Base-by-base conservation (phyloP, 2,888 invertebrate species). In the Ormyrus nitidulus region DNA sequence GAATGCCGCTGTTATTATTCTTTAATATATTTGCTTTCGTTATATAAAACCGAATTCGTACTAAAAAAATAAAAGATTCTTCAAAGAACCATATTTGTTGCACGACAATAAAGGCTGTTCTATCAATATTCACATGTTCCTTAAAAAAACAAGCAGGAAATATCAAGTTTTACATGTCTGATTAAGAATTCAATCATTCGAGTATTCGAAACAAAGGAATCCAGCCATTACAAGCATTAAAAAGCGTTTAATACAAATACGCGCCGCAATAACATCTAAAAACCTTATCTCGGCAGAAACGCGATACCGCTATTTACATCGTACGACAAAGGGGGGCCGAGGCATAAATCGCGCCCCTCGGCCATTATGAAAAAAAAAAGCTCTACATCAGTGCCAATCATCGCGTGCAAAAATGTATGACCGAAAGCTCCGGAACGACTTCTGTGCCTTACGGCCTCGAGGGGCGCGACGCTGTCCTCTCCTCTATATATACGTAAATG, bases 341-440 rank as follows among this genome's bases (percentile, higher is more conserved):
- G 34, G 34, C 9, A 19, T 34, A 66, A 53, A 10, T 8, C n/a
- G 51, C 6, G 46, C 49, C 59, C 48, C 13, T 53, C 4, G 44
- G 5, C 8, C 66, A 13, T 10, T 58, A 13, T 34, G 34, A 34
- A 68, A 34, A 68, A 68, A 53, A 75, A 73, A 54, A 76, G 4
- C 9, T 49, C 44, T 19, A 48, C 64, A 64, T 74, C 11, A 13
- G 44, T 48, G 58, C 64, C 58, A 71, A 64, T 72, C 56, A 59
- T 77, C 74, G 65, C 74, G 74, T 74, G 81, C 69, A 77, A 81
- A 80, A 77, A 80, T 80, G n/a, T 73, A 73, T 56, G 56, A 13
- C 10, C 6, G 11, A 44, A 56, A 54, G n/a, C 10, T 0, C 10
- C 61, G 48, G 13, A n/a, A 6, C 75, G 49, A 80, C 74, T 59